A percentile compares a stretch with the other conserved stretches of the same genome.
These are phyloP conservation scores for Eupleurogrammus muticus DNA, from an alignment of 2,797 vertebrate species.

Conservation along the genomic window DNA sequence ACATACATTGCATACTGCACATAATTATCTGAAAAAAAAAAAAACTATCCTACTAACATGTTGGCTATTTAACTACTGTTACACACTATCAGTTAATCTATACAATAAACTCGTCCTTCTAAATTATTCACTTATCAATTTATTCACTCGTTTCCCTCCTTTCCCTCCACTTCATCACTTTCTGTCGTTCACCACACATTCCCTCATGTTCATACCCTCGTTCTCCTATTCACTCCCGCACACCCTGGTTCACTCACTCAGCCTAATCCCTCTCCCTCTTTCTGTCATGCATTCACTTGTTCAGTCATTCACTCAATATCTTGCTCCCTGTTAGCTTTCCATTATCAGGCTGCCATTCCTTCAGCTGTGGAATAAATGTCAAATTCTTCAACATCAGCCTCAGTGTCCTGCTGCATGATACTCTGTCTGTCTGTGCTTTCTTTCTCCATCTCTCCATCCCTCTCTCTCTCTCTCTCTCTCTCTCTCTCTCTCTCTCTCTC, in stretches of 20 bases:
- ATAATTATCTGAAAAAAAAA: no score
- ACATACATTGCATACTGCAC: slow-evolving; percentile 1
- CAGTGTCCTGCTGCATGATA: slow-evolving; percentile 49
- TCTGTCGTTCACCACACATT: background rate
- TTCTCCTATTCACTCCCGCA: background rate
- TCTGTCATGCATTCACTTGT: background rate
- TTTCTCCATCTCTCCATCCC: background rate
- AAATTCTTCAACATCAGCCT: slow-evolving; percentile 47
- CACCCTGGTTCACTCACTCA: background rate
- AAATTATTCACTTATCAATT: background rate
- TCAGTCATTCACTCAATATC: background rate
- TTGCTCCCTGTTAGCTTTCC: slow-evolving; percentile 12
- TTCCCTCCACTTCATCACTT: background rate
- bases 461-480: background rate
- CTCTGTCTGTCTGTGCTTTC: slow-evolving; percentile 20
- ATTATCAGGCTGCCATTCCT: slow-evolving; percentile 17
- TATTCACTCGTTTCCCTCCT: background rate
- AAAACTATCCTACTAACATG: slow-evolving; percentile 21
- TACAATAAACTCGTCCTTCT: background rate
- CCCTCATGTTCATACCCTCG: background rate
- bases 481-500: slow-evolving; percentile 14
- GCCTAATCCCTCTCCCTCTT: no score
- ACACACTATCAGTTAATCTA: background rate
- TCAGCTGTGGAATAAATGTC: slow-evolving; percentile 44
- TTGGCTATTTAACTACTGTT: slow-evolving; percentile 2